Percentiles rank a stretch among this genome's conserved stretches.
Conservation (phyloP, 2,113 vertebrate genomes). For the Stercorarius parasiticus region DNA sequence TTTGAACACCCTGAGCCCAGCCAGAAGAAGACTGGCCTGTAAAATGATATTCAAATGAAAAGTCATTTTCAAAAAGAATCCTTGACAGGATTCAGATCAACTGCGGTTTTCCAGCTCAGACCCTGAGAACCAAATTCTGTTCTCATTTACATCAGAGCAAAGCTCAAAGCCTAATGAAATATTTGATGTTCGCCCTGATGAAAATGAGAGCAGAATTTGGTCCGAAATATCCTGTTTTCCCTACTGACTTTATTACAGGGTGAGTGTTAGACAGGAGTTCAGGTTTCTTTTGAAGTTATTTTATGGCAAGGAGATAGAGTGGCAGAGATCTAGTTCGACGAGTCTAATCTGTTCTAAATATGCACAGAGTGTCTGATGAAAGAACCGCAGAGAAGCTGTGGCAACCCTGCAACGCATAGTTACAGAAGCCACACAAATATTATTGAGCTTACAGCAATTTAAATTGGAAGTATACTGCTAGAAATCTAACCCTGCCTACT, state of each 20-base stretch:
- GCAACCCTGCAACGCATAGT: neutral
- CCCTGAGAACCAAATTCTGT: neutral
- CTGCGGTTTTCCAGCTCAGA: neutral
- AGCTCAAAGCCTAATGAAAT: constrained; percentile 7
- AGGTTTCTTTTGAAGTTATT: neutral
- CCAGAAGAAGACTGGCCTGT: neutral
- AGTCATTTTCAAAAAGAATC: neutral
- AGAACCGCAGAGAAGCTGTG: neutral
- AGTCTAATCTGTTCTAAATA: neutral
- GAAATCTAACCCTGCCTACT: neutral
- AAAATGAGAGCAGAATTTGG: constrained; percentile 4
- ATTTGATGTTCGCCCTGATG: neutral
- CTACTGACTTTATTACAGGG: neutral
- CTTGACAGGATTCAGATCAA: neutral
- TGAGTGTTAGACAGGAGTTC: neutral
- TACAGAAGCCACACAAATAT: neutral
- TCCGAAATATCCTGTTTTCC: neutral
- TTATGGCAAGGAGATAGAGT: neutral
- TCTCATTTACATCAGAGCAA: neutral
- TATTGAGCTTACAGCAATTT: neutral
- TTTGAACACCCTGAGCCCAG: neutral
- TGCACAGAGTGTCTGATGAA: neutral
- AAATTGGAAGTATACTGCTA: neutral
- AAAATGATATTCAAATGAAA: neutral
- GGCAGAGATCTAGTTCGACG: neutral